Evolutionary conservation across 1,140 invertebrate genomes (phyloP).

Genomic region (Nymphalis io): DNA sequence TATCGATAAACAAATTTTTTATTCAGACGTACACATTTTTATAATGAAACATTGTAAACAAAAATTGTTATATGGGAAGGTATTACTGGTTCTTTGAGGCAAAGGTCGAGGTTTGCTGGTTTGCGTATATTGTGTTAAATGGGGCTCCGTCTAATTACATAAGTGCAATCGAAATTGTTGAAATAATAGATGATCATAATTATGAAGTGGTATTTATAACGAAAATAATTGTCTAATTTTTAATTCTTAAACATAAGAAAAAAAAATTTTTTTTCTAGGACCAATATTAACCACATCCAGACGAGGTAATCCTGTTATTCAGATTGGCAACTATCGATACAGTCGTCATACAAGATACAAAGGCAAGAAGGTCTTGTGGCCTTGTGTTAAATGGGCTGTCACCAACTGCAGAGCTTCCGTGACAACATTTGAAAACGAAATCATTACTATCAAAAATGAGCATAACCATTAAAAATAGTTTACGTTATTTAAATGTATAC

Average conservation of each 20-base stretch:
- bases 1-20: no score
- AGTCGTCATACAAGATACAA: constrained; percentile 42
- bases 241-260: neutral
- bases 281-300: constrained; percentile 40
- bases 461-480: constrained; percentile 37
- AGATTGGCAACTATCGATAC: constrained; percentile 45
- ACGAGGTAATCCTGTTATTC: constrained; percentile 46
- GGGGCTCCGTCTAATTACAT: no score
- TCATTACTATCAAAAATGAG: constrained; percentile 36
- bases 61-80: no score
- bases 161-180: no score
- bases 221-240: no score
- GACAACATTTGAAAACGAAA: constrained; percentile 41
- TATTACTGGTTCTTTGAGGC: no score
- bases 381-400: constrained; percentile 45
- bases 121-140: no score
- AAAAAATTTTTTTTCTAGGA: constrained; percentile 29
- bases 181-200: no score
- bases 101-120: no score
- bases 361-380: constrained; percentile 48
- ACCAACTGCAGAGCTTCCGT: constrained; percentile 50
- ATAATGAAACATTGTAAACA: no score
- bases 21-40: no score
- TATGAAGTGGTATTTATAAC: no score
- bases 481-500: neutral